phyloP scores from a whole-genome alignment of 1,140 invertebrate species.

The Musca domestica region DNA sequence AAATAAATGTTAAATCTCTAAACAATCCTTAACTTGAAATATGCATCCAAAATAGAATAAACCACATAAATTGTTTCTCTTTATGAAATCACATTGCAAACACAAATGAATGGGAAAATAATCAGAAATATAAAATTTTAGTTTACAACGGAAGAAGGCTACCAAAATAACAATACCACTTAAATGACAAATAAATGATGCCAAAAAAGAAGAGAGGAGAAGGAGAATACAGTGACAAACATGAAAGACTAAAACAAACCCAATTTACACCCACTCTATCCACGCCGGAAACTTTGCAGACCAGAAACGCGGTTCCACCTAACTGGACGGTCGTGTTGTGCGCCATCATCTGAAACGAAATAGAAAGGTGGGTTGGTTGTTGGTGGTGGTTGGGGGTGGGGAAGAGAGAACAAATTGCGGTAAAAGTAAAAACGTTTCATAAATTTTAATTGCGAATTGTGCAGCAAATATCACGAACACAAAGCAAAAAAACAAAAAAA shows the following conservation, averaged over 20 bases:
- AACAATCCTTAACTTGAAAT: too few species aligned
- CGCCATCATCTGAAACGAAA: constrained; percentile 63
- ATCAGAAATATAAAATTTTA: not conserved
- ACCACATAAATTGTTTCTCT: too few species aligned
- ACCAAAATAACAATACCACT: not conserved
- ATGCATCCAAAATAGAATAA: too few species aligned
- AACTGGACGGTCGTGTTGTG: constrained; percentile 79
- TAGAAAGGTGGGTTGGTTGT: not conserved
- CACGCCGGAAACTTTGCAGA: constrained; percentile 66
- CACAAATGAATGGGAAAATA: not conserved
- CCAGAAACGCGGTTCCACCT: constrained; percentile 79
- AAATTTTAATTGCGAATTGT: too few species aligned
- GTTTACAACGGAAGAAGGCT: not conserved
- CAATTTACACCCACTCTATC: constrained; percentile 56
- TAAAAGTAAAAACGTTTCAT: constrained; percentile 46
- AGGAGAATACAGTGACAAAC: not conserved
- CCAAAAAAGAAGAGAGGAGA: too few species aligned
- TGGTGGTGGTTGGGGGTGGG: too few species aligned
- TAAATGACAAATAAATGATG: constrained; percentile 13
- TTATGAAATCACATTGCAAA: not conserved
- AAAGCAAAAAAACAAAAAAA: too few species aligned
- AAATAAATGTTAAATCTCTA: too few species aligned
- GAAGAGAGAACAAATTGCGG: constrained; percentile 32
- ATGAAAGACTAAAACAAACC: constrained; percentile 45
- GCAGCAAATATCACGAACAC: too few species aligned